A percentile compares a stretch with the other conserved stretches of the same genome.
These are phyloP conservation scores for Bubo scandiacus DNA, from an alignment of 2,113 vertebrate genomes.

Conservation along the genomic window DNA sequence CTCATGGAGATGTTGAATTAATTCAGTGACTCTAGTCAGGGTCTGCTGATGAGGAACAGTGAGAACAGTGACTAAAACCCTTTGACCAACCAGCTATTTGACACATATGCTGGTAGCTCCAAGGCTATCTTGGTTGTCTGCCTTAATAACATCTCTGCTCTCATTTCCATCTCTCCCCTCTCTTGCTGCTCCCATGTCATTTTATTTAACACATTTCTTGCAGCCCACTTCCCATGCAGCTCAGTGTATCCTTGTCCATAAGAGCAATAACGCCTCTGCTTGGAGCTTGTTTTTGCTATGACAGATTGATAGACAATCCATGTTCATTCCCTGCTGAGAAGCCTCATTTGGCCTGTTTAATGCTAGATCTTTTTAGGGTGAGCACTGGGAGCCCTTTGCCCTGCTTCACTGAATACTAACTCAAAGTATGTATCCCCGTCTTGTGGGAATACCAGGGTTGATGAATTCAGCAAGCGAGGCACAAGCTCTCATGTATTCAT, in stretches of 20 bases:
- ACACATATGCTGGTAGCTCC: constrained; percentile 18
- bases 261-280: neutral
- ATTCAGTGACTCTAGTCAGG: neutral
- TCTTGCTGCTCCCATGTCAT: neutral
- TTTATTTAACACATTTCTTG: neutral
- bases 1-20: neutral
- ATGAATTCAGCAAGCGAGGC: neutral
- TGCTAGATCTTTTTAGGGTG: neutral
- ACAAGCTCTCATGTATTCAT: neutral
- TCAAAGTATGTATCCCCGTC: fast-evolving
- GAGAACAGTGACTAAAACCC: constrained; percentile 10
- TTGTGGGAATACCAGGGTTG: neutral
- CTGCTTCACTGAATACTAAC: neutral
- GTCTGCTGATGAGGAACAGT: neutral
- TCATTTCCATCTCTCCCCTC: constrained; percentile 12
- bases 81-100: constrained; percentile 11
- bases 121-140: neutral
- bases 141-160: constrained; percentile 36
- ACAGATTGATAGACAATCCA: constrained; percentile 27
- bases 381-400: neutral
- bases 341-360: constrained; percentile 32
- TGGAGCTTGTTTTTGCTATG: neutral
- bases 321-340: neutral
- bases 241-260: neutral
- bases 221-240: neutral